phyloP scores from a whole-genome alignment of 2,888 invertebrate species.

The Archips xylosteana region DNA sequence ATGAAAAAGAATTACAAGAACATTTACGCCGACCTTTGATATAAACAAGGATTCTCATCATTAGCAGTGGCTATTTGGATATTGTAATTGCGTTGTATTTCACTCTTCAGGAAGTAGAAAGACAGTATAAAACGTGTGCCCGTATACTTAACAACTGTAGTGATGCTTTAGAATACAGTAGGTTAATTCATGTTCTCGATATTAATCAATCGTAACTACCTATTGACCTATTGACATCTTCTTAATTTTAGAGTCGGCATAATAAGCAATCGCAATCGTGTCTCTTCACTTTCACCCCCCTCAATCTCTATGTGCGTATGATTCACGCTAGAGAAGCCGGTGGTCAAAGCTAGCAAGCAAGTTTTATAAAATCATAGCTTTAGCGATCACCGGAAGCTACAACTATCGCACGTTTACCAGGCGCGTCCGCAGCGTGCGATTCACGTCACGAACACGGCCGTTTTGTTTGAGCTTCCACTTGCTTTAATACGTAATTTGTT shows the following conservation, averaged over 20 bases:
- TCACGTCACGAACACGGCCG: constrained; percentile 83
- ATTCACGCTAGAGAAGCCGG: too few species aligned
- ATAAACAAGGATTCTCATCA: constrained; percentile 10
- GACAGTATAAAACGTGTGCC: background rate
- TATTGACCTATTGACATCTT: too few species aligned
- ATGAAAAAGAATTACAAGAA: background rate
- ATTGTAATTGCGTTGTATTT: background rate
- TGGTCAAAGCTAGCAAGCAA: too few species aligned
- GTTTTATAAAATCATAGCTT: background rate
- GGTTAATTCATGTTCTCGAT: too few species aligned
- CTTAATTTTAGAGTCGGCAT: too few species aligned
- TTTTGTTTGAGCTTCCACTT: constrained; percentile 83
- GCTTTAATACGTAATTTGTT: constrained; percentile 84
- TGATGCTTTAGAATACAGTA: background rate
- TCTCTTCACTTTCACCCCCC: too few species aligned
- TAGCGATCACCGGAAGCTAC: constrained; percentile 5
- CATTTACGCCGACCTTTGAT: constrained; percentile 5
- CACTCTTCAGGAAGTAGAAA: background rate
- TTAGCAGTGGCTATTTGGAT: background rate
- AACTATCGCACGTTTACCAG: constrained; percentile 38
- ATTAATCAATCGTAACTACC: too few species aligned
- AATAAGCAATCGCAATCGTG: too few species aligned
- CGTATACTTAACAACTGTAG: background rate
- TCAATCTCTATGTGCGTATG: too few species aligned
- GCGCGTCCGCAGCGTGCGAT: constrained; percentile 66